phyloP scores from a whole-genome alignment of 2,113 vertebrate species.

The Microtus pennsylvanicus region DNA sequence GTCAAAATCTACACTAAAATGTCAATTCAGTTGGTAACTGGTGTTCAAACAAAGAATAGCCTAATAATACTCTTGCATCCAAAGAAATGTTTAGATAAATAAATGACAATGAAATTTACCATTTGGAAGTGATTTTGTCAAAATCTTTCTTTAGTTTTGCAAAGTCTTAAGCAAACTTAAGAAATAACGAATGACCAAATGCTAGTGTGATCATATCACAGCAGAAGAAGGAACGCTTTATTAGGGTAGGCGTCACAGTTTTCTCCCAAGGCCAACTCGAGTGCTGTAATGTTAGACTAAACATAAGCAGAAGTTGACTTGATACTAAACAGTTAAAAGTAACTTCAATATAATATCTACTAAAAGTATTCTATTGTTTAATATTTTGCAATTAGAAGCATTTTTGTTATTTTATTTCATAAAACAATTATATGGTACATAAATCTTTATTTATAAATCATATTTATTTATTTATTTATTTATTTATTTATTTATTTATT shows the following conservation, averaged over 20 bases:
- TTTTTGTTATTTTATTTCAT: background rate
- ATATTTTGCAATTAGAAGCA: conserved; percentile 12
- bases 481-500: background rate
- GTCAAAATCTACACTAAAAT: conserved; percentile 14
- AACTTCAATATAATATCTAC: background rate
- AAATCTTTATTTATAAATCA: background rate
- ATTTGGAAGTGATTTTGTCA: conserved; percentile 16
- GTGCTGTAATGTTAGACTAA: conserved; percentile 12
- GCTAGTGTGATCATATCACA: background rate
- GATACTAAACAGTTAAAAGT: conserved; percentile 1
- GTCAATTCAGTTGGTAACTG: conserved; percentile 35
- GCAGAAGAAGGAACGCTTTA: conserved; percentile 8
- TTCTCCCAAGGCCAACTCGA: conserved; percentile 42
- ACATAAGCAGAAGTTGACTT: conserved; percentile 10
- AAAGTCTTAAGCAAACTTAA: conserved; percentile 49
- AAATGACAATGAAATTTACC: conserved; percentile 23
- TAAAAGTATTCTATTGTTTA: conserved; percentile 7
- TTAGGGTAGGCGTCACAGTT: background rate
- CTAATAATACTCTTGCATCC: background rate
- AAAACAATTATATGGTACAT: background rate
- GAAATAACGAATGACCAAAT: conserved; percentile 27
- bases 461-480: background rate
- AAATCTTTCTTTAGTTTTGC: background rate
- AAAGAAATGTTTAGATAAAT: conserved; percentile 16
- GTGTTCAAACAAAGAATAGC: conserved; percentile 2